phyloP scores from a whole-genome alignment of 2,113 vertebrate genomes.

The Bucco capensis region DNA sequence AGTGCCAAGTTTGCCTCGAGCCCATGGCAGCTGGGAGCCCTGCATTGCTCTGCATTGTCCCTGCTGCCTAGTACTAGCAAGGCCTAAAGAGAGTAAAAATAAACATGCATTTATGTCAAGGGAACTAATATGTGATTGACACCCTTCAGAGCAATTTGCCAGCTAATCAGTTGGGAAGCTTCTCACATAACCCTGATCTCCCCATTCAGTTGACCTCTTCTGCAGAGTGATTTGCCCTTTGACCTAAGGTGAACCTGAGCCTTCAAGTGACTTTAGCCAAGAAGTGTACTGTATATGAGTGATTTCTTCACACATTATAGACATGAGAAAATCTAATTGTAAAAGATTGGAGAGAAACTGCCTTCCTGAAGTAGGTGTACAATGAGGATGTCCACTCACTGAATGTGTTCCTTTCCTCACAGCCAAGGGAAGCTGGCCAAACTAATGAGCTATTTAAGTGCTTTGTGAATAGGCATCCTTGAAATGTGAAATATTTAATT shows the following conservation, averaged over 20 bases:
- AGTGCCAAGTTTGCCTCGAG: not conserved
- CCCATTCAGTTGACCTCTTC: constrained; percentile 73
- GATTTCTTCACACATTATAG: not conserved
- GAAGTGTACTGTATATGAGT: not conserved
- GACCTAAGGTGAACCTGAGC: constrained; percentile 64
- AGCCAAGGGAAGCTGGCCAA: not conserved
- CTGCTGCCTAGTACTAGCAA: not conserved
- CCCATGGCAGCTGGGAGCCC: not conserved
- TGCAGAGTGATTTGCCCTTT: constrained; percentile 78
- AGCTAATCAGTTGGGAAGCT: constrained; percentile 74
- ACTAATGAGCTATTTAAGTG: not conserved
- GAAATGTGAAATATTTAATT: constrained; percentile 31
- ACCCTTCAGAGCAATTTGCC: constrained; percentile 71
- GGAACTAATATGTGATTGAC: constrained; percentile 69
- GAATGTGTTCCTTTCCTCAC: not conserved
- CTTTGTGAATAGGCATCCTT: not conserved
- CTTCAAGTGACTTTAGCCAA: not conserved
- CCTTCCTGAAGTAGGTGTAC: not conserved
- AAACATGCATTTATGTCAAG: constrained; percentile 5
- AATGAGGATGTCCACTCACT: not conserved
- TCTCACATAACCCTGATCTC: constrained; percentile 76
- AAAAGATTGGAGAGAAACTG: not conserved
- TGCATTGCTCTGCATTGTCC: not conserved
- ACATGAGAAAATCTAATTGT: not conserved
- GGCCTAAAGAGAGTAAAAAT: not conserved